Percentiles rank a stretch among this genome's conserved stretches.
Evolutionary conservation across 2,797 vertebrate species (phyloP).

Genomic region (Sebastes elongatus): DNA sequence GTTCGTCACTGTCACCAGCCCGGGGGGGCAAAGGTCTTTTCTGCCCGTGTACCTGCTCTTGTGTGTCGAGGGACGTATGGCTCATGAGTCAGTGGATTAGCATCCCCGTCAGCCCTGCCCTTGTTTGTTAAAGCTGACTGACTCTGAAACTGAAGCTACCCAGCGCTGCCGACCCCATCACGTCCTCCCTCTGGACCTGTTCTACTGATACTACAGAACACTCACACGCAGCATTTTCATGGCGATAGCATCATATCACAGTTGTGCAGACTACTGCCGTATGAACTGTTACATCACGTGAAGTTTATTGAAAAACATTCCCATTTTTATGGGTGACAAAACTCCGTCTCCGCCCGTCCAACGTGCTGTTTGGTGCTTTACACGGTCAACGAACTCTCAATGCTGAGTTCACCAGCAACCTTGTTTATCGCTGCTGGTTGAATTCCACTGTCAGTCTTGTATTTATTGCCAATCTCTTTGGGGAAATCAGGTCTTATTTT

Average conservation of each 20-base stretch:
- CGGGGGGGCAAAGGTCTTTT: slow-evolving; percentile 45
- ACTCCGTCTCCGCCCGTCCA: neutral
- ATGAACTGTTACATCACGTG: neutral
- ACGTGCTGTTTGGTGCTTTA: neutral
- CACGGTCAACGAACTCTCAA: neutral
- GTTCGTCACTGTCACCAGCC: neutral
- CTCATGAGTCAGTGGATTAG: slow-evolving; percentile 59
- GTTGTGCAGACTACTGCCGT: neutral
- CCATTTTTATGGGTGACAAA: neutral
- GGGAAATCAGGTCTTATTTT: slow-evolving; percentile 50
- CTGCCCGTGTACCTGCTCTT: neutral
- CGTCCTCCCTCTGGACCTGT: neutral
- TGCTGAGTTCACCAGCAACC: neutral
- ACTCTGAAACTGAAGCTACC: slow-evolving; percentile 23
- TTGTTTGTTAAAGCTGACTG: slow-evolving; percentile 55
- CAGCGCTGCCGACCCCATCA: neutral
- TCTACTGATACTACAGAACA: neutral
- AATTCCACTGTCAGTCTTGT: neutral
- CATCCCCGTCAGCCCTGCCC: slow-evolving; percentile 37
- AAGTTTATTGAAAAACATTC: neutral
- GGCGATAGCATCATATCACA: neutral
- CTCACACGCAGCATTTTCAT: neutral
- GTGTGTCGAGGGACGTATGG: neutral
- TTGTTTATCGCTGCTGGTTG: neutral
- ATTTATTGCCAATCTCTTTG: slow-evolving; percentile 28